Evolutionary conservation across 2,888 invertebrate genomes (phyloP).

Genomic region (Patella ulyssiponensis): DNA sequence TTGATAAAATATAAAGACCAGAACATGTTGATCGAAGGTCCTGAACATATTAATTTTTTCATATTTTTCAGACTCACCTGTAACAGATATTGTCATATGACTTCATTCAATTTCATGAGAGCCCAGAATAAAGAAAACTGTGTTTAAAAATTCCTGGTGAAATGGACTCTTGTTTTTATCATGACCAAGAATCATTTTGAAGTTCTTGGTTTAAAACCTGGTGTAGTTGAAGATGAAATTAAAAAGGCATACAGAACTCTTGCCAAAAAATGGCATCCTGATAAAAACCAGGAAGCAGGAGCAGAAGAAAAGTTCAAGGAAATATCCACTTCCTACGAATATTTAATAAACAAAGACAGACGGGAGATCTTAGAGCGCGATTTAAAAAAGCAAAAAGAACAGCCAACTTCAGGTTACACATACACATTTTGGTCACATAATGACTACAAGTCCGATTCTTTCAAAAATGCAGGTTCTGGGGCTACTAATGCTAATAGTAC

Average conservation of each 20-base stretch:
- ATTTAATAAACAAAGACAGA: constrained; percentile 56
- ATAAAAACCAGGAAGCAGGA: constrained; percentile 62
- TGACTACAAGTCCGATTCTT: background rate
- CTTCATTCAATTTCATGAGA: no score
- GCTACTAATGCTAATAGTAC: background rate
- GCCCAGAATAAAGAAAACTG: no score
- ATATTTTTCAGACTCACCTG: no score
- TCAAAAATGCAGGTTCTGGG: background rate
- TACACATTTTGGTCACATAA: background rate
- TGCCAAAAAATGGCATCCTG: constrained; percentile 67
- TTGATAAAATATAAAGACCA: no score
- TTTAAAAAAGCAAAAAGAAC: constrained; percentile 38
- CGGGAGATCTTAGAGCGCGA: constrained; percentile 57
- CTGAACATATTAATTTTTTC: no score
- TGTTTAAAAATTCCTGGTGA: no score
- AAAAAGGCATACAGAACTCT: constrained; percentile 65
- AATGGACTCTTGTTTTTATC: background rate
- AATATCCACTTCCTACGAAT: constrained; percentile 65
- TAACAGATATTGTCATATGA: no score
- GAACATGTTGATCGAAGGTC: no score
- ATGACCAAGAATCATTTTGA: constrained; percentile 58
- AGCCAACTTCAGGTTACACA: background rate
- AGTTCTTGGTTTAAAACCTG: constrained; percentile 56
- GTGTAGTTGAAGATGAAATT: constrained; percentile 62
- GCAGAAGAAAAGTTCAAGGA: constrained; percentile 69